Evolutionary conservation across 2,888 invertebrate species (phyloP), one percentile per base, ranked within the genome.

Genomic region (Rotaria socialis): DNA sequence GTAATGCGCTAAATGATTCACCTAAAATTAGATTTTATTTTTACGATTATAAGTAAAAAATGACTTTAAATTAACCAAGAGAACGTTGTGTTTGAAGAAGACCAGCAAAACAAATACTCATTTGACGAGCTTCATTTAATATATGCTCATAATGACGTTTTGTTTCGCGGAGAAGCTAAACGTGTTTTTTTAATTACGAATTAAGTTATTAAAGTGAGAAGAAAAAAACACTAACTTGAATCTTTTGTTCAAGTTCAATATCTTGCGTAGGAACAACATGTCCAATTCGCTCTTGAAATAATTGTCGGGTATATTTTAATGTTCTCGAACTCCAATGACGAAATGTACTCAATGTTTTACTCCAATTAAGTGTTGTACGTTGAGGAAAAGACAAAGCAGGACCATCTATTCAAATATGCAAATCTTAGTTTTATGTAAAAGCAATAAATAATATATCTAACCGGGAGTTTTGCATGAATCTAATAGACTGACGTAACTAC

Each of bases 61-160:
- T 22, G 22, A 41, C n/a, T 27, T 43, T 3, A 47, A 80, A 80
- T 14, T 22, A 14, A 80, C 80, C 47, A 10, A 80, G 80, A 43
- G 47, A 47, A 24, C 47, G 80, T 80, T 80, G 80, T 80, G 47
- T 80, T 47, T 43, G 22, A 24, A 80, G 24, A 47, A 80, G 47
- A 47, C 47, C 47, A n/a, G 47, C 8, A 80, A 80, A 80, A n/a
- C n/a, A 24, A 43, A 47, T n/a, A 8, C 47, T 47, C 80, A 80
- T 80, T 80, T 80, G 43, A 47, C n/a, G 80, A 6, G 80, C 47
- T 24, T 43, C n/a, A 14, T 43, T 47, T 24, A 80, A 47, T 24
- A 80, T 47, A n/a, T 24, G n/a, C 47, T 80, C 80, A 43, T 80
- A 80, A 47, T 80, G 80, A 24, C 47, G 47, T 80, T 80, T 80